phyloP scores from a whole-genome alignment of 2,113 vertebrate species.

The Athene noctua region DNA sequence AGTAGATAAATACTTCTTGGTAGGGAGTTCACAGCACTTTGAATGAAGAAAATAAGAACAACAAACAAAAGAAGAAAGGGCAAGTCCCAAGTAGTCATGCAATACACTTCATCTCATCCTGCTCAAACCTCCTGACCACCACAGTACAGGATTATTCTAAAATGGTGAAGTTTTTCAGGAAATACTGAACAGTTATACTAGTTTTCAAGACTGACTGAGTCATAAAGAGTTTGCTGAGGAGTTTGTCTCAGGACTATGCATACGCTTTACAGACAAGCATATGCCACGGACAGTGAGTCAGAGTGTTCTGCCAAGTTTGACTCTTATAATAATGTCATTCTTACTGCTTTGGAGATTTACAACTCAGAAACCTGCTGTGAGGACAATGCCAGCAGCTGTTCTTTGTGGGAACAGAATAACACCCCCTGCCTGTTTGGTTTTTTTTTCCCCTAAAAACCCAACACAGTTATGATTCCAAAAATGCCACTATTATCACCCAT shows the following conservation, averaged over 20 bases:
- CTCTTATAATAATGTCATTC: accelerated
- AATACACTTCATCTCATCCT: neutral
- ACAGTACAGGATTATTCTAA: neutral
- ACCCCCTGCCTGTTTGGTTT: neutral
- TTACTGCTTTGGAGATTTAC: neutral
- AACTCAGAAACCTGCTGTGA: neutral
- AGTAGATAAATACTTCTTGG: neutral
- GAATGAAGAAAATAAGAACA: neutral
- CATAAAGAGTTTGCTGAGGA: neutral
- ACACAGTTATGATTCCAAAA: accelerated
- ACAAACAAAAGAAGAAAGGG: neutral
- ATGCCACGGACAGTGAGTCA: neutral
- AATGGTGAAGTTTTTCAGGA: neutral
- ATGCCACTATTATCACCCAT: neutral
- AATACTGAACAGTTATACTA: neutral
- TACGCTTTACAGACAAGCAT: neutral
- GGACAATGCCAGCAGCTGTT: neutral
- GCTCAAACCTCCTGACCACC: neutral
- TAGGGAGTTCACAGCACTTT: neutral
- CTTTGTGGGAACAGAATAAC: neutral
- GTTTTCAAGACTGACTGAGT: neutral
- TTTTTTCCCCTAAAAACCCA: neutral
- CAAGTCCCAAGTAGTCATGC: neutral
- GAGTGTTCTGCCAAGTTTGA: neutral
- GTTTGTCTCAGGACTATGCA: neutral